Evolutionary conservation across 2,888 invertebrate species (phyloP).

Genomic region (Loripinus fragilis): DNA sequence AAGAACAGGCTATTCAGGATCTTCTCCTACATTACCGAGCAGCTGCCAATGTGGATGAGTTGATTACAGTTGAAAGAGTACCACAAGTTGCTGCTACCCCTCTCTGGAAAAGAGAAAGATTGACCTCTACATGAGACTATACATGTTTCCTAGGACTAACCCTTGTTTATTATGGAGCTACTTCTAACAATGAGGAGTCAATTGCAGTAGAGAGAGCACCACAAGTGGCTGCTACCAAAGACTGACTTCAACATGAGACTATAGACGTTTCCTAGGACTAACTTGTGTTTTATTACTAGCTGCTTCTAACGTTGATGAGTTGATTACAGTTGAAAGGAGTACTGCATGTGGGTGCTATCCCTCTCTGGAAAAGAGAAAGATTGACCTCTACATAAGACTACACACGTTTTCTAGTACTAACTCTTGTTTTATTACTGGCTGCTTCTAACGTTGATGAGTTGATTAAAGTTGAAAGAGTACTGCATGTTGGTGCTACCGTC

Average conservation of each 20-base stretch:
- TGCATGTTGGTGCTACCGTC: slow-evolving; percentile 39
- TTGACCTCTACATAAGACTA: too few species aligned
- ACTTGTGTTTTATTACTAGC: too few species aligned
- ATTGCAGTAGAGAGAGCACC: too few species aligned
- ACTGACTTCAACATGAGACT: too few species aligned
- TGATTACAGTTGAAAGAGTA: slow-evolving; percentile 89
- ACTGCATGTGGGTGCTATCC: slow-evolving; percentile 71
- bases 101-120: slow-evolving; percentile 74
- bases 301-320: slow-evolving; percentile 88
- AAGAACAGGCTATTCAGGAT: slow-evolving; percentile 94
- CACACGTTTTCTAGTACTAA: too few species aligned
- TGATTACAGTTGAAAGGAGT: slow-evolving; percentile 89
- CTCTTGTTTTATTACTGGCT: too few species aligned
- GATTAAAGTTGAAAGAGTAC: slow-evolving; percentile 88
- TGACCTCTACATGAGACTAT: slow-evolving; percentile 36
- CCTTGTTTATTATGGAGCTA: too few species aligned
- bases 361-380: slow-evolving; percentile 33
- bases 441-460: slow-evolving; percentile 89
- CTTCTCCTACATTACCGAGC: slow-evolving; percentile 90
- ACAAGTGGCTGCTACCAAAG: too few species aligned
- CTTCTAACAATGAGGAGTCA: too few species aligned
- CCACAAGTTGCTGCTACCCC: slow-evolving; percentile 74
- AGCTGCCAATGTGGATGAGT: slow-evolving; percentile 88
- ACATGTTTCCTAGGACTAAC: too few species aligned
- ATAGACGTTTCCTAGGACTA: too few species aligned